Base-by-base conservation (phyloP, 1,140 invertebrate species). In the Drosophila subobscura region DNA sequence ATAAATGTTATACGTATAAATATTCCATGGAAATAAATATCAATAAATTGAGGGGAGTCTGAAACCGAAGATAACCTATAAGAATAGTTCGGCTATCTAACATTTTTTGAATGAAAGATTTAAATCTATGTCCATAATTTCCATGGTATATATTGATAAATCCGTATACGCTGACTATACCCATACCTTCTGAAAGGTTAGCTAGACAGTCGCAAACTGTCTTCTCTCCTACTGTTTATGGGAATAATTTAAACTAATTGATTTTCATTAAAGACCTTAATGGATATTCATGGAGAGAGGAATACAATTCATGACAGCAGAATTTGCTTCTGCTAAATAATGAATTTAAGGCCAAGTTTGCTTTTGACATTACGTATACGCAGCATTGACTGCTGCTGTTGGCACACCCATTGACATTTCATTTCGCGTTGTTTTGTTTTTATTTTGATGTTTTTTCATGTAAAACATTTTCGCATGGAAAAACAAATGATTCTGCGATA, bases 401-500 rank as follows among this genome's bases (percentile, higher is more conserved):
- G 33, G 27, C 71, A 47, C 80, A 57, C 80, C 80, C 50, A 68
- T 46, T 40, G 27, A 47, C 56, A 53, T 67, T 16, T 52, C 45
- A 54, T 42, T 54, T 41, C 57, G 37, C 16, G 16, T 4, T 56
- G 63, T 41, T 75, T 27, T 52, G 65, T 55, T 71, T 77, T 50
- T 71, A 65, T 65, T 64, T 71, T 64, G 10, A 12, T 12, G 33
- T 37, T 37, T 37, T 37, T 37, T 8, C 33, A 10, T 37, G 33
- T 59, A 61, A 73, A 74, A 53, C 67, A 81, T 81, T 77, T 67
- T 77, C 73, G 68, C 57, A 74, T 77, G 77, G 4, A 63, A 56
- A 56, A 55, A 58, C 33, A 37, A 63, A 63, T 64, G 59, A 8
- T 14, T 25, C 58, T 42, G 46, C 37, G 51, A 47, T 72, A 42